A percentile compares a stretch with the other conserved stretches of the same genome.
phyloP scores from a whole-genome alignment of 1,140 invertebrate genomes.

The Drosophila nebulosa region DNA sequence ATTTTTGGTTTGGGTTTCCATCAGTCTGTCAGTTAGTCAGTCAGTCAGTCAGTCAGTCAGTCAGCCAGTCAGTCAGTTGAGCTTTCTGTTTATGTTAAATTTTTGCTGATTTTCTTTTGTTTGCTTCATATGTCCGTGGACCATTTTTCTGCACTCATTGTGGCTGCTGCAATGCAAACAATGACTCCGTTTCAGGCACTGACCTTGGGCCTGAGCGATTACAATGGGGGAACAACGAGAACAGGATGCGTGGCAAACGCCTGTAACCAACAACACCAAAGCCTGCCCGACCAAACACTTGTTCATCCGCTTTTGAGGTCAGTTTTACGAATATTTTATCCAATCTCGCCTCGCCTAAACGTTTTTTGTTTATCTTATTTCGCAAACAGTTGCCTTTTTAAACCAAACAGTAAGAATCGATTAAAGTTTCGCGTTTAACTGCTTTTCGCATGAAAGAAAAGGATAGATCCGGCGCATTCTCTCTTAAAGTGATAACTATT shows the following conservation, averaged over 20 bases:
- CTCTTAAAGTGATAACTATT: neutral
- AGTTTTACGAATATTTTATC: conserved; percentile 11
- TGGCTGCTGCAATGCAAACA: neutral
- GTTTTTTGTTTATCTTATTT: conserved; percentile 22
- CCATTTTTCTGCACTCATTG: conserved; percentile 1
- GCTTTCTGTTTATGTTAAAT: neutral
- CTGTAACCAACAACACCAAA: neutral
- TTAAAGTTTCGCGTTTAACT: neutral
- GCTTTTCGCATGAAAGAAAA: neutral
- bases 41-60: neutral
- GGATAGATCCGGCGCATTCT: neutral
- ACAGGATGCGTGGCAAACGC: neutral
- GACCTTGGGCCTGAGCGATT: neutral
- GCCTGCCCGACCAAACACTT: neutral
- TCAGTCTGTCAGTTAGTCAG: no score
- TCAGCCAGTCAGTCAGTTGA: neutral
- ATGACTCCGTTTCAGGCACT: neutral
- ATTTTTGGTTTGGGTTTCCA: conserved; percentile 50
- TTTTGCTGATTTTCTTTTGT: neutral
- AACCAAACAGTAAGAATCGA: neutral
- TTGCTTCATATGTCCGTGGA: conserved; percentile 42
- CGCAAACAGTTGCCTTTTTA: neutral
- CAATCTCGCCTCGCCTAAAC: neutral
- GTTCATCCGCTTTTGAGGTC: neutral
- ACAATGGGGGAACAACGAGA: neutral